Percentiles rank a stretch among this genome's conserved stretches.
phyloP scores from a whole-genome alignment of 2,113 vertebrate species.

The Columbina picui region DNA sequence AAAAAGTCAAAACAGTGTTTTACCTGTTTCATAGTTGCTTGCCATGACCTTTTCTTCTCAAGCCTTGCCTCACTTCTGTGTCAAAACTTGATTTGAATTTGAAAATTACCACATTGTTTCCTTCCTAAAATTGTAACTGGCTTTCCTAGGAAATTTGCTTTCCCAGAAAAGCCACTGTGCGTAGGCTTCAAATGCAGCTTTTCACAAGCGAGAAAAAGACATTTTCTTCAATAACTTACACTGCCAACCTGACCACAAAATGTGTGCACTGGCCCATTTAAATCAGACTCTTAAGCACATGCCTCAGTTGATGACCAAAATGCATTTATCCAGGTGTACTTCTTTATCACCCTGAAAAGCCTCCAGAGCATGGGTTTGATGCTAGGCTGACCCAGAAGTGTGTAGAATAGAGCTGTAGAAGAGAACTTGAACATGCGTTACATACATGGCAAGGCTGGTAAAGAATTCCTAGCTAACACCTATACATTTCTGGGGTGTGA shows the following conservation, averaged over 20 bases:
- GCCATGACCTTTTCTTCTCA: slow-evolving; percentile 17
- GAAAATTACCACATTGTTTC: slow-evolving; percentile 35
- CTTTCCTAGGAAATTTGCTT: slow-evolving; percentile 56
- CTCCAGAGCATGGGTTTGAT: neutral
- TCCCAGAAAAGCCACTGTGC: slow-evolving; percentile 50
- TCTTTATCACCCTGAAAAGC: neutral
- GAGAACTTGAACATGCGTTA: neutral
- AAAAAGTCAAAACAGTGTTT: neutral
- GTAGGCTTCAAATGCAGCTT: slow-evolving; percentile 37
- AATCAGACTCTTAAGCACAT: neutral
- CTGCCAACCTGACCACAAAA: slow-evolving; percentile 11
- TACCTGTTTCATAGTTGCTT: slow-evolving; percentile 26
- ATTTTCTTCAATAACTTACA: slow-evolving; percentile 26
- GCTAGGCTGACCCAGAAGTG: neutral
- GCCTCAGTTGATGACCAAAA: neutral
- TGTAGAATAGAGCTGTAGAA: neutral
- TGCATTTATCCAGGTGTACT: accelerated
- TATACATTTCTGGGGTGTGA: neutral
- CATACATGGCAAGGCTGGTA: neutral
- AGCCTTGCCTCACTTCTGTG: neutral
- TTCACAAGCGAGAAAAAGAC: neutral
- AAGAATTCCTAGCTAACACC: neutral
- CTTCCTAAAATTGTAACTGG: slow-evolving; percentile 56
- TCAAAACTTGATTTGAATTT: slow-evolving; percentile 27
- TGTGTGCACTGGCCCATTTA: neutral